Percentiles rank a stretch among this genome's conserved stretches.
Conservation (phyloP, 2,113 vertebrate species). For the Felis chaus region DNA sequence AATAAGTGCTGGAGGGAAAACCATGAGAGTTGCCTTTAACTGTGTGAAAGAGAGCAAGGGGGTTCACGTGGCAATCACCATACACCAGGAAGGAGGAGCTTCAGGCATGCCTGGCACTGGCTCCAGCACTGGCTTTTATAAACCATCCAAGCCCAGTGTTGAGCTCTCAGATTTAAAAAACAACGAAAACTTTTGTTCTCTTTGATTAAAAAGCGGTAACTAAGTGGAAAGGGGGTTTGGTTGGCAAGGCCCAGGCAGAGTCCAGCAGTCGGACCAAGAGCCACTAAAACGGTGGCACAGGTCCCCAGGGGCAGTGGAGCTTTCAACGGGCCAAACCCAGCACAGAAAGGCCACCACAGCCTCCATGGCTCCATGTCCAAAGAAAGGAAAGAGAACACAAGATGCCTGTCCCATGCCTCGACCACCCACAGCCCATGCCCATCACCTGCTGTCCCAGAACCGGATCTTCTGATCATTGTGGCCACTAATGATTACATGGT, state of each 20-base stretch:
- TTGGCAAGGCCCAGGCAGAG: neutral
- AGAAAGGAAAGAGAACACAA: neutral
- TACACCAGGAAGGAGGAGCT: no score
- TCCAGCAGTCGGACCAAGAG: neutral
- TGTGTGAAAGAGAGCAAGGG: neutral
- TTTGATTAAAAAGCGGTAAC: neutral
- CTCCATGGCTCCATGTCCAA: neutral
- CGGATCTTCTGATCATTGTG: slow-evolving; percentile 92
- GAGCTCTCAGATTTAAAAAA: neutral
- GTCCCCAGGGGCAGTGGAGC: neutral
- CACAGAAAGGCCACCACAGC: neutral
- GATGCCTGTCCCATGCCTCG: neutral
- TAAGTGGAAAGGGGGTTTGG: neutral
- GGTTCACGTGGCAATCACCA: neutral
- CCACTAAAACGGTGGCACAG: neutral
- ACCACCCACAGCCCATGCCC: neutral
- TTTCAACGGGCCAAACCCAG: neutral
- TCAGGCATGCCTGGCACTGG: neutral
- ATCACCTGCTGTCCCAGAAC: slow-evolving; percentile 93
- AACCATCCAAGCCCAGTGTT: neutral
- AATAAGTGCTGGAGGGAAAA: neutral
- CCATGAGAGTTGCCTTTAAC: neutral
- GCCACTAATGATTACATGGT: slow-evolving; percentile 89
- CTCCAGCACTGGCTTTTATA: neutral
- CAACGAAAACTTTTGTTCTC: neutral